These are phyloP conservation scores for Phalloptychus januarius DNA, from an alignment of 2,797 vertebrate species.

Conservation along the genomic window DNA sequence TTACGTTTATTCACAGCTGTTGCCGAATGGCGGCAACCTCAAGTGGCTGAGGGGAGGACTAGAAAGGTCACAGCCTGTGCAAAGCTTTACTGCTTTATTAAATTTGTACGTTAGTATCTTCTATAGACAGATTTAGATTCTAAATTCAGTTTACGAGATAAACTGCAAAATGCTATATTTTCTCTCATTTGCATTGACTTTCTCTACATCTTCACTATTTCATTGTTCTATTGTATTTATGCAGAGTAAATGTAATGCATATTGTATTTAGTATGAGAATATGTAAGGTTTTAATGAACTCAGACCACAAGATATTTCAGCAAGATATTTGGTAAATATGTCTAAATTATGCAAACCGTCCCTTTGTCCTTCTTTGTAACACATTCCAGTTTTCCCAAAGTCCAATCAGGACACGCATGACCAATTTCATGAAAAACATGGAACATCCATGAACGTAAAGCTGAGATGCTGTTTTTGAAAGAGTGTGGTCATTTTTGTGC, in stretches of 20 bases:
- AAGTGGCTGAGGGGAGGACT: constrained; percentile 37
- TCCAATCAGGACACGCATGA: neutral
- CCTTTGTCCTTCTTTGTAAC: neutral
- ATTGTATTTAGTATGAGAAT: no score
- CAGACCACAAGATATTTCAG: neutral
- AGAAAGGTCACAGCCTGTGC: constrained; percentile 70
- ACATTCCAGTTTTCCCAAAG: neutral
- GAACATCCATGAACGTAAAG: neutral
- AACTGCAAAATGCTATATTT: neutral
- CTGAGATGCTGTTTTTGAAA: neutral
- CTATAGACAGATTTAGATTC: constrained; percentile 4
- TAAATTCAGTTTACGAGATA: neutral
- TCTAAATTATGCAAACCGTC: neutral
- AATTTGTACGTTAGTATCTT: constrained; percentile 36
- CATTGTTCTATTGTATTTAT: no score
- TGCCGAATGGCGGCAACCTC: constrained; percentile 62
- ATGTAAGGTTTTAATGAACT: neutral
- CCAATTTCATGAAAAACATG: neutral
- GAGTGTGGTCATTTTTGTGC: neutral
- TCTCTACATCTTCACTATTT: no score
- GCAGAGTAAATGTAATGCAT: no score
- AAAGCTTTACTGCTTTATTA: constrained; percentile 48
- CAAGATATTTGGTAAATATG: neutral
- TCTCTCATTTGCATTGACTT: neutral
- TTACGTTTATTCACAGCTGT: constrained; percentile 78